These are phyloP conservation scores for Carposina sasakii DNA, from an alignment of 1,140 invertebrate genomes.

Conservation along the genomic window DNA sequence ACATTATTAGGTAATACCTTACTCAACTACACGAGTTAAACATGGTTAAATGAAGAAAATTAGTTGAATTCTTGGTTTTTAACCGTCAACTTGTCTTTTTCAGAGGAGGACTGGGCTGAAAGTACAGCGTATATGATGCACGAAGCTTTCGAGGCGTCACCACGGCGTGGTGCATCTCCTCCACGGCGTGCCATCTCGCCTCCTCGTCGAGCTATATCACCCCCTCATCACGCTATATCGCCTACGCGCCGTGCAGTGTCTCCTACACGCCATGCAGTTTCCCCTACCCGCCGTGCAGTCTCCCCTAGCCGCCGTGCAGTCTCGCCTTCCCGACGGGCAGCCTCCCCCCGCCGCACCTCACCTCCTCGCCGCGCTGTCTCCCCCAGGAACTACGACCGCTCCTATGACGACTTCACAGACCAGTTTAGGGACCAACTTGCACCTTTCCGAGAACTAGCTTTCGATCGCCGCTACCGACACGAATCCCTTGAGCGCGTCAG, in stretches of 20 bases:
- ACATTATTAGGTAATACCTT: no score
- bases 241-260: no score
- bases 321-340: no score
- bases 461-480: conserved; percentile 57
- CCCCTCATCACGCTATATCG: no score
- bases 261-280: no score
- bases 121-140: conserved; percentile 72
- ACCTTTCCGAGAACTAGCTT: conserved; percentile 27
- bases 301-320: no score
- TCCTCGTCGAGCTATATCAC: no score
- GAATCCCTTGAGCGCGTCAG: conserved; percentile 53
- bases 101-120: conserved; percentile 72
- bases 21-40: no score
- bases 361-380: no score
- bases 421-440: conserved; percentile 45
- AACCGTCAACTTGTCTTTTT: conserved; percentile 35
- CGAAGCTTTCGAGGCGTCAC: conserved; percentile 65
- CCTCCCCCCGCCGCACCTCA: conserved; percentile 53
- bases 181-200: conserved; percentile 27
- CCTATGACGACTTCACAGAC: conserved; percentile 50
- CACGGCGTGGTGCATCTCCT: conserved; percentile 38
- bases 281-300: no score
- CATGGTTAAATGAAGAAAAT: no score
- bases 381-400: conserved; percentile 47
- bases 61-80: background rate